phyloP scores from a whole-genome alignment of 53 echinoderm and acorn worm species.

The Henricia sp. region DNA sequence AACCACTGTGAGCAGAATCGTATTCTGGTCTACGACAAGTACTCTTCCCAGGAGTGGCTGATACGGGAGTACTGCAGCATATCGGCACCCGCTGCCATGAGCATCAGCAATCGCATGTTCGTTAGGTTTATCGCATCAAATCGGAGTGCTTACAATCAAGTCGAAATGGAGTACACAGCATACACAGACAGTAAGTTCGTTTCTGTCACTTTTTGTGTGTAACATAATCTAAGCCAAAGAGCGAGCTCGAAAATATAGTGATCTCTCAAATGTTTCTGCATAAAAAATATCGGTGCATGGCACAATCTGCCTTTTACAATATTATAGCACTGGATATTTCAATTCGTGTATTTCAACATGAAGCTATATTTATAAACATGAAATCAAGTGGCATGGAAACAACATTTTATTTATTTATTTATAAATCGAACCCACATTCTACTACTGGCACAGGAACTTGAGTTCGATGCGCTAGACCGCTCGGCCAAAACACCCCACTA shows the following conservation, averaged over 20 bases:
- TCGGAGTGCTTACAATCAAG: conserved; percentile 51
- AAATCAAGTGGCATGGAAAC: too few relatives aligned
- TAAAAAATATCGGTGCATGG: neutral
- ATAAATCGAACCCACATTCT: too few relatives aligned
- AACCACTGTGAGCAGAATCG: conserved; percentile 81
- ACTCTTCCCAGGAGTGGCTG: conserved; percentile 33
- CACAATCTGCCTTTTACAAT: too few relatives aligned
- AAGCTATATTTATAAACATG: too few relatives aligned
- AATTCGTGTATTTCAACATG: too few relatives aligned
- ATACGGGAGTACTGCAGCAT: conserved; percentile 82
- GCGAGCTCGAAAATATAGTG: neutral
- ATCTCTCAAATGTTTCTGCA: neutral
- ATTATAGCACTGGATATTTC: too few relatives aligned
- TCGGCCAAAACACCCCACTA: too few relatives aligned
- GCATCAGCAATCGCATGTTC: conserved; percentile 77
- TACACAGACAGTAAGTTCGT: conserved; percentile 79
- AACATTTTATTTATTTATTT: too few relatives aligned
- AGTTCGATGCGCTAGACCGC: too few relatives aligned
- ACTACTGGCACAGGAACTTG: too few relatives aligned
- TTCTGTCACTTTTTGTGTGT: neutral
- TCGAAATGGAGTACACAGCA: conserved; percentile 80
- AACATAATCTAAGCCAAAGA: too few relatives aligned
- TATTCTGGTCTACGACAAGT: conserved; percentile 78
- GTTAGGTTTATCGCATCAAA: conserved; percentile 68
- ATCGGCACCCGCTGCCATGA: conserved; percentile 82